These are phyloP conservation scores for Epirrhoe alternata DNA, from an alignment of 2,888 invertebrate species.

Conservation along the genomic window DNA sequence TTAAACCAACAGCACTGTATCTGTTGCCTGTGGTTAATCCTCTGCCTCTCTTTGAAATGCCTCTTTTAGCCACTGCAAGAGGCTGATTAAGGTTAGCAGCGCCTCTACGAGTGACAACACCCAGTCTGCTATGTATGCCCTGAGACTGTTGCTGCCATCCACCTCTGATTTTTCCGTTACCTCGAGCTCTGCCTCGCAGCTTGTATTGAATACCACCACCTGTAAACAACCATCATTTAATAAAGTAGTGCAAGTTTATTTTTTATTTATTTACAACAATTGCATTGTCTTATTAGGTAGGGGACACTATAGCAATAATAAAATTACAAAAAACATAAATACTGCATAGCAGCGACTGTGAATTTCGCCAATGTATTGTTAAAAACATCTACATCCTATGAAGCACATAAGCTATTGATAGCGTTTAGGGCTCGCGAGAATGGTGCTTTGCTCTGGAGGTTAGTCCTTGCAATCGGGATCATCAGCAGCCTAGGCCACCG, in stretches of 20 bases:
- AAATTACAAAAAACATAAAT: too few relatives aligned
- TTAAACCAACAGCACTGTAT: slow-evolving; percentile 73
- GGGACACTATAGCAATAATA: too few relatives aligned
- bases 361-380: too few relatives aligned
- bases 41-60: slow-evolving; percentile 76
- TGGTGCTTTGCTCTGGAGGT: too few relatives aligned
- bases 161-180: slow-evolving; percentile 64
- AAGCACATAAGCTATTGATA: too few relatives aligned
- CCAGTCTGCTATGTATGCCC: slow-evolving; percentile 69
- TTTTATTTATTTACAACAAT: too few relatives aligned
- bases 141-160: slow-evolving; percentile 33
- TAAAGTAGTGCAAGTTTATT: background rate
- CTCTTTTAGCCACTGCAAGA: slow-evolving; percentile 73
- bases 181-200: slow-evolving; percentile 56
- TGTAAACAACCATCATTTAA: slow-evolving; percentile 40
- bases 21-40: slow-evolving; percentile 69
- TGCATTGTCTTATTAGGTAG: too few relatives aligned
- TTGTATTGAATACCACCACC: slow-evolving; percentile 70
- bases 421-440: too few relatives aligned
- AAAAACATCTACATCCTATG: background rate
- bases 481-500: too few relatives aligned
- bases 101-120: slow-evolving; percentile 67
- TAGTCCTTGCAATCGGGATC: too few relatives aligned
- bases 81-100: slow-evolving; percentile 61
- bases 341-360: too few relatives aligned